Evolutionary conservation across 2,888 invertebrate genomes (phyloP).

Genomic region (Orthonychiurus folsomi): DNA sequence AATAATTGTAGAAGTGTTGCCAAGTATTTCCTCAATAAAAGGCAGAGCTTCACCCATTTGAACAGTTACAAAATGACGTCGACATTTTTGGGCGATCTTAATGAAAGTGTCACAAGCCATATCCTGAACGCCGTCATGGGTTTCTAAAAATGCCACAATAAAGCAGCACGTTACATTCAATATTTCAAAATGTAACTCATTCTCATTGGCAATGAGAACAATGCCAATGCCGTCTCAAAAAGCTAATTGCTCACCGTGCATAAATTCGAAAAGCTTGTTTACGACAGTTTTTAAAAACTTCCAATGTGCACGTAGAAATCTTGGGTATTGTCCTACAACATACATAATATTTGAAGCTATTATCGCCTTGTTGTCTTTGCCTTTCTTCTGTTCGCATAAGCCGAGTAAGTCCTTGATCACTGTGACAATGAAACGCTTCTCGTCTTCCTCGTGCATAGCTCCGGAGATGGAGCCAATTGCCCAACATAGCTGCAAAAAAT

Average conservation of each 20-base stretch:
- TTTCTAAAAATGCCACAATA: too few relatives aligned
- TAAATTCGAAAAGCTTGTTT: conserved; percentile 99
- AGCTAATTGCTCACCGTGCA: conserved; percentile 61
- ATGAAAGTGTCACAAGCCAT: conserved; percentile 99
- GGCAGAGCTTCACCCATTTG: conserved; percentile 94
- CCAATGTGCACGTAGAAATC: conserved; percentile 99
- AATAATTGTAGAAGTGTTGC: conserved; percentile 91
- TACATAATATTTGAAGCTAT: conserved; percentile 99
- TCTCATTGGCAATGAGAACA: neutral
- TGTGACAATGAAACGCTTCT: conserved; percentile 95
- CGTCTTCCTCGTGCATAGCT: conserved; percentile 98
- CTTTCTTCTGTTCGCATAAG: conserved; percentile 94
- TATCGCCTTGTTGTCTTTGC: conserved; percentile 99
- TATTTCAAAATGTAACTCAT: conserved; percentile 16
- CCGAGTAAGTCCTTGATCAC: conserved; percentile 97
- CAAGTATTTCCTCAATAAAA: conserved; percentile 96
- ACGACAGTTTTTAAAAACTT: conserved; percentile 99
- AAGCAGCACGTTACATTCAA: conserved; percentile 34
- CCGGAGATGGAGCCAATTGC: conserved; percentile 98
- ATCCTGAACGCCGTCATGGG: conserved; percentile 98
- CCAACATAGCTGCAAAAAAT: conserved; percentile 83
- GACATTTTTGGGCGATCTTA: conserved; percentile 96
- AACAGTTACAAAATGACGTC: conserved; percentile 91
- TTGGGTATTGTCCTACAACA: conserved; percentile 98
- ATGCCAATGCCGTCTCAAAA: neutral